Evolutionary conservation across 2,888 invertebrate genomes (phyloP).

Genomic region (Luffia ferchaultella): DNA sequence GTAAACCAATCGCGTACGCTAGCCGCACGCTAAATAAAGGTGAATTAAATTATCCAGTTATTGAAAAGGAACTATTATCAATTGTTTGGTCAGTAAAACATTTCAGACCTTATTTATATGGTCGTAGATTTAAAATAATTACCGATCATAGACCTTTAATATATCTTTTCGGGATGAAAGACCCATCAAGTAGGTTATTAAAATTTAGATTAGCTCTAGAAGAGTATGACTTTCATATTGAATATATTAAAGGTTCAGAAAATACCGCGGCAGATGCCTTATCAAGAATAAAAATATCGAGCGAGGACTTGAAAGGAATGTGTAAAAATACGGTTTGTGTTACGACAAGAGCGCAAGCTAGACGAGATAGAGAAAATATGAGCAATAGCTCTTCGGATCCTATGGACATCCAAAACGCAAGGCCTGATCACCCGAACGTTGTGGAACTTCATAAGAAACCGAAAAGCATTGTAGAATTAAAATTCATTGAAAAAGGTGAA

Average conservation of each 20-base stretch:
- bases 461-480: not conserved
- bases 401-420: not conserved
- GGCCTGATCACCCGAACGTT: not conserved
- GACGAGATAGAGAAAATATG: not conserved
- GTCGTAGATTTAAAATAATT: slow-evolving; percentile 27
- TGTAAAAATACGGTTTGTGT: not conserved
- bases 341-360: slow-evolving; percentile 7
- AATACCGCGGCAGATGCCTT: slow-evolving; percentile 22
- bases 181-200: slow-evolving; percentile 26
- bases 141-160: slow-evolving; percentile 33
- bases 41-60: slow-evolving; percentile 18
- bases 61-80: slow-evolving; percentile 29
- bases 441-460: not conserved
- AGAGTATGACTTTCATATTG: slow-evolving; percentile 20
- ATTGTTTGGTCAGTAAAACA: slow-evolving; percentile 29
- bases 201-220: slow-evolving; percentile 26
- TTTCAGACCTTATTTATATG: slow-evolving; percentile 30
- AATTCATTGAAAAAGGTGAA: not conserved
- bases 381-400: not conserved
- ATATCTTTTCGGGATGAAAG: slow-evolving; percentile 30
- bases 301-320: slow-evolving; percentile 1
- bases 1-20: slow-evolving; percentile 20
- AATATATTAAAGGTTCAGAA: slow-evolving; percentile 19
- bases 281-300: slow-evolving; percentile 17
- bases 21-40: slow-evolving; percentile 18